These are phyloP conservation scores for Phthorimaea operculella DNA, from an alignment of 1,140 invertebrate species.

Conservation along the genomic window DNA sequence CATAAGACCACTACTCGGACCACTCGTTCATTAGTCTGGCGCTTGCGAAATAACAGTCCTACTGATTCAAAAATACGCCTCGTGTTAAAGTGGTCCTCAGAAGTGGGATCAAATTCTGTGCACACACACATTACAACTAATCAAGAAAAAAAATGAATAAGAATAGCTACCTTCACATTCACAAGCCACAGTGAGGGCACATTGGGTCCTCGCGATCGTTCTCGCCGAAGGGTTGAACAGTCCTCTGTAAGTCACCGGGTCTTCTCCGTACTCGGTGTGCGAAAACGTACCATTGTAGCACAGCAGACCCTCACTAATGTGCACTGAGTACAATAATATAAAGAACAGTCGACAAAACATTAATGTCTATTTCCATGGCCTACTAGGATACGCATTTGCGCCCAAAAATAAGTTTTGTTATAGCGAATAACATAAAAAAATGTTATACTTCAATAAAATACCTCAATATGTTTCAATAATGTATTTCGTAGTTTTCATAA, in stretches of 20 bases:
- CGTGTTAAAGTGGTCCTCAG: too few species aligned
- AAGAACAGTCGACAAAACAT: neutral
- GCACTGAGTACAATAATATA: conserved; percentile 3
- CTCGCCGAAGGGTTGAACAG: conserved; percentile 17
- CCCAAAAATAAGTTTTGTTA: neutral
- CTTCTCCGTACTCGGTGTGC: conserved; percentile 29
- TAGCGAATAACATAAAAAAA: too few species aligned
- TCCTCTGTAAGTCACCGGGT: conserved; percentile 27
- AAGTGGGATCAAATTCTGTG: too few species aligned
- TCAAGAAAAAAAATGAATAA: too few species aligned
- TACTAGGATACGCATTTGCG: neutral
- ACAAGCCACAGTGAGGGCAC: conserved; percentile 37
- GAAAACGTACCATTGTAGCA: conserved; percentile 50
- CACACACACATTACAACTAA: too few species aligned
- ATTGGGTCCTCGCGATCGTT: conserved; percentile 27
- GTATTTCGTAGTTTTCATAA: conserved; percentile 59
- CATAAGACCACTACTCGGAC: too few species aligned
- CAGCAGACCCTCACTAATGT: conserved; percentile 7
- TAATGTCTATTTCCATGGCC: neutral
- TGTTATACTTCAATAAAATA: too few species aligned
- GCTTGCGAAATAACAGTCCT: too few species aligned
- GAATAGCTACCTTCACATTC: neutral
- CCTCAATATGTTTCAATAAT: conserved; percentile 31
- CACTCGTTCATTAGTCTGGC: too few species aligned
- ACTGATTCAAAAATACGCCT: too few species aligned